Conservation (phyloP, 2,113 vertebrate species). For the Porphyrio hochstetteri region DNA sequence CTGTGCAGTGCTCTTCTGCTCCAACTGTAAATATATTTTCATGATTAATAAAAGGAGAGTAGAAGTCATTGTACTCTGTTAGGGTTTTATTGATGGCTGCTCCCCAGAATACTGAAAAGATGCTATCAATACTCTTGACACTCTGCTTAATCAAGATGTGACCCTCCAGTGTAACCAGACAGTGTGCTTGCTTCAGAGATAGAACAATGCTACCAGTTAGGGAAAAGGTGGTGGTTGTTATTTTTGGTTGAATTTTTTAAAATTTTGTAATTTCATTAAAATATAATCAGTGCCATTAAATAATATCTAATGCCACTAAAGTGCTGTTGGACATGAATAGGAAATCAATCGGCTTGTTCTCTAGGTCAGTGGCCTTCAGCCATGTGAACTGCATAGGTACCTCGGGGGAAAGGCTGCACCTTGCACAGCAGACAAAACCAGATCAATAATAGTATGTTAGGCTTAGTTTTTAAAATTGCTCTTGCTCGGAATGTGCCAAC, state of each 20-base stretch:
- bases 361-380: slow-evolving; percentile 30
- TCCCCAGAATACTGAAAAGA: slow-evolving; percentile 52
- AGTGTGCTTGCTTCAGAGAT: slow-evolving; percentile 31
- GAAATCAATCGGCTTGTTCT: slow-evolving; percentile 68
- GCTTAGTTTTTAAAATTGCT: slow-evolving; percentile 35
- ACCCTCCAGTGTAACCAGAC: slow-evolving; percentile 39
- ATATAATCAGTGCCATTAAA: slow-evolving; percentile 54
- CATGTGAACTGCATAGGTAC: not conserved
- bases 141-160: slow-evolving; percentile 68
- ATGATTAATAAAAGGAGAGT: slow-evolving; percentile 35
- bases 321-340: slow-evolving; percentile 36
- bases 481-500: slow-evolving; percentile 23
- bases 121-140: slow-evolving; percentile 60
- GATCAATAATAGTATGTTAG: slow-evolving; percentile 32
- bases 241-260: not conserved
- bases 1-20: not conserved
- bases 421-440: slow-evolving; percentile 51
- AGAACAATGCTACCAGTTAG: not conserved
- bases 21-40: slow-evolving; percentile 10
- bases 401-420: slow-evolving; percentile 17
- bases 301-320: slow-evolving; percentile 44
- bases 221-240: not conserved
- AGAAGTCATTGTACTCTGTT: not conserved
- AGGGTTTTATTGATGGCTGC: slow-evolving; percentile 10
- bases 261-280: slow-evolving; percentile 57